These are phyloP conservation scores for Amiota communis DNA, from an alignment of 2,888 invertebrate genomes.

Conservation along the genomic window DNA sequence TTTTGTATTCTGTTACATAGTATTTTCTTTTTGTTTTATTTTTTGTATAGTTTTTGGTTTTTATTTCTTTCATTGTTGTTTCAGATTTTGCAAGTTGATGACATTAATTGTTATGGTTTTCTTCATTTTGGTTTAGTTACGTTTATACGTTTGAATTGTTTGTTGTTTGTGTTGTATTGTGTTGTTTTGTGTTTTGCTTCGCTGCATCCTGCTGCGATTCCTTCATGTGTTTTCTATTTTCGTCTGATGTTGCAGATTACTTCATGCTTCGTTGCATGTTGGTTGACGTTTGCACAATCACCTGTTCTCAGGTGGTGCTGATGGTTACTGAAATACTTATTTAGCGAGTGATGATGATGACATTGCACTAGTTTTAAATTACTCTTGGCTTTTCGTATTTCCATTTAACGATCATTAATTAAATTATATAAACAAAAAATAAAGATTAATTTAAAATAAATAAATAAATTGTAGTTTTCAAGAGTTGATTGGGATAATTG, in stretches of 20 bases:
- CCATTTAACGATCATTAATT: no score
- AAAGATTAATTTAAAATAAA: no score
- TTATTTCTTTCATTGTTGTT: conserved; percentile 41
- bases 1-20: no score
- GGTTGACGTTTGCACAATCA: conserved; percentile 30
- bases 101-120: conserved; percentile 60
- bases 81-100: conserved; percentile 52
- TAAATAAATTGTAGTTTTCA: no score
- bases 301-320: not conserved
- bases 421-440: no score
- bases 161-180: not conserved
- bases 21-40: not conserved
- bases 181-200: conserved; percentile 35
- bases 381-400: no score
- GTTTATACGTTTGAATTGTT: conserved; percentile 11
- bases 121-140: conserved; percentile 33
- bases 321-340: not conserved
- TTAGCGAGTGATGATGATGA: no score
- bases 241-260: conserved; percentile 30
- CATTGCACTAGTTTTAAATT: no score
- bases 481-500: no score
- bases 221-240: conserved; percentile 37
- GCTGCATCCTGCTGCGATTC: conserved; percentile 39
- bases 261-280: conserved; percentile 21
- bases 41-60: conserved; percentile 2